These are phyloP conservation scores for Clarias gariepinus DNA, from an alignment of 2,113 vertebrate genomes.

Conservation along the genomic window DNA sequence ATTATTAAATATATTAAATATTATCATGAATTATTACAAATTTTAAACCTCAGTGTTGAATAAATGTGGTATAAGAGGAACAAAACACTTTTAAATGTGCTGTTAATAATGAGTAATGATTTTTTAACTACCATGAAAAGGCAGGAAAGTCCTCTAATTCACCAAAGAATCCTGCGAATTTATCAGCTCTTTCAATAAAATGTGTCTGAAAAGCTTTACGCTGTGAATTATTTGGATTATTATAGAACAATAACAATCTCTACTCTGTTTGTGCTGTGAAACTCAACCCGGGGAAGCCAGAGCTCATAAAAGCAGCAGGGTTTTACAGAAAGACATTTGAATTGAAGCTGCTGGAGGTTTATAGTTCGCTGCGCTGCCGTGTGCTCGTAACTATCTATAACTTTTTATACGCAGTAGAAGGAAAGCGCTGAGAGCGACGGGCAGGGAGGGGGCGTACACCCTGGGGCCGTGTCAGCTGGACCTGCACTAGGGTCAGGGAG, in stretches of 20 bases:
- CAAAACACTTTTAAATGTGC: background rate
- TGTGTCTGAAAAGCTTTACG: background rate
- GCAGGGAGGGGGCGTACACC: conserved; percentile 21
- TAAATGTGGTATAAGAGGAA: background rate
- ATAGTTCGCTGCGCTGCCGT: background rate
- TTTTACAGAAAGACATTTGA: background rate
- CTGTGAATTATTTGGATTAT: background rate
- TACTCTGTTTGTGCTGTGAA: background rate
- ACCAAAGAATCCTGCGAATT: background rate
- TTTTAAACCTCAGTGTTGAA: background rate
- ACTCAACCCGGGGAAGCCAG: background rate
- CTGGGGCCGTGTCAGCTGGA: background rate
- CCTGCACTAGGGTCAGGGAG: conserved; percentile 36
- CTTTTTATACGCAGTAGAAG: background rate
- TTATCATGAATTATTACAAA: background rate
- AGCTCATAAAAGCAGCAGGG: conserved; percentile 6
- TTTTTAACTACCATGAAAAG: background rate
- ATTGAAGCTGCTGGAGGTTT: background rate
- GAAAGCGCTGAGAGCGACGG: background rate
- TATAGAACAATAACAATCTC: background rate
- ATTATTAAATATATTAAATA: no score
- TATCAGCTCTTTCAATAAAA: background rate
- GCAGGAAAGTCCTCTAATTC: background rate
- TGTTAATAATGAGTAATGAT: background rate
- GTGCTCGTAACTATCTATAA: background rate